A percentile compares a stretch with the other conserved stretches of the same genome.
These are phyloP conservation scores for Mesaphorura yosii DNA, from an alignment of 1,140 invertebrate species.

Conservation along the genomic window DNA sequence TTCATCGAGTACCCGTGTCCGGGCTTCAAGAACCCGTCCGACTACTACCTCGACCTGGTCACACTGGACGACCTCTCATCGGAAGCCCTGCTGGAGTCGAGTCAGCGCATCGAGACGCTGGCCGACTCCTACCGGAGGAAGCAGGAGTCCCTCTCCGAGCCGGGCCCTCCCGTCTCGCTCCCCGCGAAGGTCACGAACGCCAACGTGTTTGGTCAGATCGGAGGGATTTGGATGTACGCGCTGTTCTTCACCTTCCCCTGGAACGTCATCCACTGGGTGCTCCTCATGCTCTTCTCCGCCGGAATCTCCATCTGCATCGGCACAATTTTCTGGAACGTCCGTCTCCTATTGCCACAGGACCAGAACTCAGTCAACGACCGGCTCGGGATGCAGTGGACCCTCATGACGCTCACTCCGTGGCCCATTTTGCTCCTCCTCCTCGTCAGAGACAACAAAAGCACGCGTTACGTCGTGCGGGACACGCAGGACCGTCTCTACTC, in stretches of 20 bases:
- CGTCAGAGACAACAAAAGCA: slow-evolving; percentile 53
- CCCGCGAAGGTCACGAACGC: slow-evolving; percentile 53
- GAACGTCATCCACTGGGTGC: slow-evolving; percentile 63
- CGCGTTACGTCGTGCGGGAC: slow-evolving; percentile 61
- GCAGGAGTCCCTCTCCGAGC: slow-evolving; percentile 55
- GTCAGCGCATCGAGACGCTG: slow-evolving; percentile 72
- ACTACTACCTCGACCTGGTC: slow-evolving; percentile 77
- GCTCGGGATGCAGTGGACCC: slow-evolving; percentile 70
- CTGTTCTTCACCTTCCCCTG: slow-evolving; percentile 76
- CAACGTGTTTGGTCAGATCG: slow-evolving; percentile 50
- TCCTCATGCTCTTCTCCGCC: slow-evolving; percentile 60
- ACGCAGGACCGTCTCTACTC: slow-evolving; percentile 66
- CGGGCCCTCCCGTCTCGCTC: slow-evolving; percentile 59
- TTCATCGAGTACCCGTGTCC: slow-evolving; percentile 89
- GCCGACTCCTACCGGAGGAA: slow-evolving; percentile 63
- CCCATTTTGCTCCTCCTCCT: slow-evolving; percentile 56
- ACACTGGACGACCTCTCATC: slow-evolving; percentile 83
- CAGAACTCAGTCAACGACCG: slow-evolving; percentile 35
- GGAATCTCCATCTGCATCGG: slow-evolving; percentile 71
- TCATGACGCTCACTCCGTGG: slow-evolving; percentile 62
- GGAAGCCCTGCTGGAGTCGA: slow-evolving; percentile 86
- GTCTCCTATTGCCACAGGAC: slow-evolving; percentile 35
- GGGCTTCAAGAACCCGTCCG: slow-evolving; percentile 88
- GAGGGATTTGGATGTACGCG: slow-evolving; percentile 46
- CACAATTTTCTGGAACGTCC: slow-evolving; percentile 77